Base-by-base conservation (phyloP, 2,113 vertebrate species). In the Falco punctatus region DNA sequence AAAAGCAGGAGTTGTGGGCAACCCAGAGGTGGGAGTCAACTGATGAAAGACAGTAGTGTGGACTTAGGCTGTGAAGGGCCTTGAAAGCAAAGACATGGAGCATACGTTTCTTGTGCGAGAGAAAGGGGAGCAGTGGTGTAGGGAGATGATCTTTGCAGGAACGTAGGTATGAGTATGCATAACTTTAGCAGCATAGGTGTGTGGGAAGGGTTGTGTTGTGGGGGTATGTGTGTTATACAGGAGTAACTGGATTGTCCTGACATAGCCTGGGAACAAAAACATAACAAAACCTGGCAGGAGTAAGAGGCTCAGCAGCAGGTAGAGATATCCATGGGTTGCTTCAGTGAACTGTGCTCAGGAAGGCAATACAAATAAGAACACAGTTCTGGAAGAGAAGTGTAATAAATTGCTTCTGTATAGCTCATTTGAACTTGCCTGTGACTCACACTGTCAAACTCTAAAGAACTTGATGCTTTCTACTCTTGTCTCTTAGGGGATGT, bases 141-240 rank as follows among this genome's bases (percentile, higher is more conserved):
- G 2, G 1, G 32, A 59, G 32, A 9, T 72, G 13, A 21, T 78
- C 27, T 62, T 46, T 90, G 33, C 73, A 57, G 70, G 75, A 81
- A 48, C 0, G 0, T 27, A 27, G 26, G 18, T 57, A 54, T 91
- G 51, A 23, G 15, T 73, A 6, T 7, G 32, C 27, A 38, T 42
- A 42, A 24, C 18, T 81, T 78, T 20, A 64, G 42, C 67, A 61
- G 32, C 33, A 2, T 7, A 38, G 26, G 26, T 38, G 13, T 49
- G 23, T 52, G 52, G 48, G 17, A 85, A 67, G 10, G 8, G 40
- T 57, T 8, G 0, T 67, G 14, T 49, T 89, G 9, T 17, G 44
- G 38, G 81, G 38, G 14, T 49, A 12, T 5, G 3, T 74, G 27
- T 2, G 0, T 71, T 86, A 30, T 11, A 66, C 17, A 64, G 19